Base-by-base conservation (phyloP, 2,797 vertebrate species). In the Rousettus madagascariensis region DNA sequence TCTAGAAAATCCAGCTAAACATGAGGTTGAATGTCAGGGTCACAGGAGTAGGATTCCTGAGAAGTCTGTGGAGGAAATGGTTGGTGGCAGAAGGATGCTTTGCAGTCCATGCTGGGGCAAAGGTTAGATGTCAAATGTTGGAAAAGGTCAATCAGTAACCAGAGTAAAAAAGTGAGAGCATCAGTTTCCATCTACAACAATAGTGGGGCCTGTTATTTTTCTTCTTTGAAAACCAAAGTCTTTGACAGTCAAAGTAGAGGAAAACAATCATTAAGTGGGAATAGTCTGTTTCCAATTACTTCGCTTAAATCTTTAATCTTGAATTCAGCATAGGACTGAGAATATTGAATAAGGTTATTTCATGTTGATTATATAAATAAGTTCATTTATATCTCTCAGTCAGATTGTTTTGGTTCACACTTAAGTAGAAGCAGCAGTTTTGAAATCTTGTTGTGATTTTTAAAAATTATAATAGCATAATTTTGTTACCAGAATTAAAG, bases 401-500 rank as follows among this genome's bases (percentile, higher is more conserved):
- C 30, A 66, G 15, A 66, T 87, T 89, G 79, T 84, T 94, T n/a
- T 79, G 41, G 59, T 33, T 84, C 15, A 57, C 63, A 84, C 12
- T 89, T 91, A 88, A 91, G 38, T 41, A 90, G 3, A 89, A 26
- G 19, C 16, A 88, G 24, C 2, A 90, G 71, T 55, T 95, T 87
- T 1, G 74, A 93, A 84, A 78, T 88, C 6, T 38, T 71, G 80
- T 26, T 72, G 28, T 77, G 17, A 55, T 66, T 71, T 86, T 46
- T 1, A 71, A 71, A 92, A 90, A 77, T 68, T 72, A 74, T 59
- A 86, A 85, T 28, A 57, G 30, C 57, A 78, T 82, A 90, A 90
- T 94, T 92, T 20, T 87, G 30, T 95, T 94, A 90, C 33, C 86
- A 91, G 19, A 84, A 90, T 63, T 75, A 33, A 88, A 86, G 33